Percentiles rank a stretch among this genome's conserved stretches.
phyloP scores from a whole-genome alignment of 2,113 vertebrate species.

The Pedetes capensis region DNA sequence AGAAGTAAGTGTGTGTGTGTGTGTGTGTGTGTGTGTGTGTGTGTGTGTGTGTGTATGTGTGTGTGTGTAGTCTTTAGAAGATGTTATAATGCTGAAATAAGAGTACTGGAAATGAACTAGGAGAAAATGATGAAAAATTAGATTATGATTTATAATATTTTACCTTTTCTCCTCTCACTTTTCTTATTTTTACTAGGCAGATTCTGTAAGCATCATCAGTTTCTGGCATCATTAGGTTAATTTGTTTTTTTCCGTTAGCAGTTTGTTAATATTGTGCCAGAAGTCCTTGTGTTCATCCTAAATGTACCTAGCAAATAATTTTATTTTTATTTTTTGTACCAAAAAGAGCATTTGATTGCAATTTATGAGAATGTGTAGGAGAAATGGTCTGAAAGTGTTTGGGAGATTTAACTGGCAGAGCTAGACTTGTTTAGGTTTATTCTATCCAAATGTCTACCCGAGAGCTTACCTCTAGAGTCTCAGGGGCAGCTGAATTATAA shows the following conservation, averaged over 20 bases:
- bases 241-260: background rate
- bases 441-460: background rate
- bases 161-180: rapidly evolving
- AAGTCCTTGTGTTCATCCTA: background rate
- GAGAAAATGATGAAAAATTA: background rate
- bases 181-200: background rate
- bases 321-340: background rate
- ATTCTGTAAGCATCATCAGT: background rate
- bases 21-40: too few relatives aligned
- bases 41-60: too few relatives aligned
- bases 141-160: background rate
- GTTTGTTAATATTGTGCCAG: background rate
- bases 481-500: background rate
- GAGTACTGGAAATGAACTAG: background rate
- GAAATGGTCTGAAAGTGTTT: background rate
- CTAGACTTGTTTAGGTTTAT: background rate
- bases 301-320: background rate
- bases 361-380: background rate
- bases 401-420: background rate
- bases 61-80: background rate
- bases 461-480: background rate
- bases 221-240: background rate
- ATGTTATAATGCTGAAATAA: background rate
- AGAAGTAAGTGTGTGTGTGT: too few relatives aligned
- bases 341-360: background rate